These are phyloP conservation scores for Heliconius sara DNA, from an alignment of 2,888 invertebrate species.

Conservation along the genomic window DNA sequence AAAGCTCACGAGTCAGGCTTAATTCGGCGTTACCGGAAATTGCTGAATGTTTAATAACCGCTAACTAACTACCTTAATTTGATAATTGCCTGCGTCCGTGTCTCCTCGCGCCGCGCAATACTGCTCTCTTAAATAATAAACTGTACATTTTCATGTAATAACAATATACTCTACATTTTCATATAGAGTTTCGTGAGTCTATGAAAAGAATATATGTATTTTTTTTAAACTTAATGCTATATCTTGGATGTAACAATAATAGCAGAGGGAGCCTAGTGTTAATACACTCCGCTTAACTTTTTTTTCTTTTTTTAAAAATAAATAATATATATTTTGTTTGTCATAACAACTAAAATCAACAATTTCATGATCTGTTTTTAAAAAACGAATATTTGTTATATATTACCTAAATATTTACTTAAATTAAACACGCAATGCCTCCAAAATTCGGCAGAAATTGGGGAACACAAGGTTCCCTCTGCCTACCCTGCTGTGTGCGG, in stretches of 20 bases:
- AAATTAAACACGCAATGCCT: too few species aligned
- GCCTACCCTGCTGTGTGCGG: too few species aligned
- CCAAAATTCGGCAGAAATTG: too few species aligned
- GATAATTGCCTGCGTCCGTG: slow-evolving; percentile 20
- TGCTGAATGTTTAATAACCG: slow-evolving; percentile 36
- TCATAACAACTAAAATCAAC: not conserved
- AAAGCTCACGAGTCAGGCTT: slow-evolving; percentile 30
- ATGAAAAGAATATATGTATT: not conserved
- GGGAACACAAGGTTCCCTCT: too few species aligned
- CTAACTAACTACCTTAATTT: slow-evolving; percentile 35
- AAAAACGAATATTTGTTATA: too few species aligned
- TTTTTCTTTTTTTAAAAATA: too few species aligned
- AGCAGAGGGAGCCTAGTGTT: not conserved
- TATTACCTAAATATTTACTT: too few species aligned
- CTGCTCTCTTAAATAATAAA: slow-evolving; percentile 23
- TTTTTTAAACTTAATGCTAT: not conserved
- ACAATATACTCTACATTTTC: not conserved
- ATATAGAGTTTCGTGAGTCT: not conserved
- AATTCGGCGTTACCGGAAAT: slow-evolving; percentile 25
- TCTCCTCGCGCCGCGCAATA: not conserved
- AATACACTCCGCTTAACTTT: not conserved
- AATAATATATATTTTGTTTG: not conserved
- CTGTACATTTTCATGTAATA: not conserved
- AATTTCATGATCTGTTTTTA: not conserved
- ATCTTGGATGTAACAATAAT: too few species aligned